Conservation (phyloP, 2,797 vertebrate species). For the Sciurus vulgaris region DNA sequence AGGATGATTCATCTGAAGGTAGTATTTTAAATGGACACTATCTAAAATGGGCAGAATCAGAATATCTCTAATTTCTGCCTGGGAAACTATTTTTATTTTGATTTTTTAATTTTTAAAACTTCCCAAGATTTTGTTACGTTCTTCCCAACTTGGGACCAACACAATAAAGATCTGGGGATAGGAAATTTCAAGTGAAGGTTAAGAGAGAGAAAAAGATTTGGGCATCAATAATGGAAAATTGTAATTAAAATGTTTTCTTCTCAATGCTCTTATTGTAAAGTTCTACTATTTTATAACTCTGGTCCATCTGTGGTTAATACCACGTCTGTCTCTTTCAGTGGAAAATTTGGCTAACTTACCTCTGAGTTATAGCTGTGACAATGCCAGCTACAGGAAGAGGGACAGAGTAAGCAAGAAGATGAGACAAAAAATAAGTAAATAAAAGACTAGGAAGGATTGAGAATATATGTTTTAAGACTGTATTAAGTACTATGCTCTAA, state of each 20-base stretch:
- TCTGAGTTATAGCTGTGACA: background rate
- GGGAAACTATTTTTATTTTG: background rate
- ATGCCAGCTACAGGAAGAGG: background rate
- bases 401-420: background rate
- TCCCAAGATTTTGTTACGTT: background rate
- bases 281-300: background rate
- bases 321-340: background rate
- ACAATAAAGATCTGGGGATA: background rate
- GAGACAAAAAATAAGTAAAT: background rate
- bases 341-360: background rate
- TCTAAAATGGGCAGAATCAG: background rate
- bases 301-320: background rate
- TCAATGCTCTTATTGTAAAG: background rate
- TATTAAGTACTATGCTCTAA: background rate
- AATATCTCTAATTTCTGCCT: background rate
- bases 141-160: background rate
- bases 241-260: background rate
- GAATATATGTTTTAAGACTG: background rate
- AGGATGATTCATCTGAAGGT: slow-evolving; percentile 4
- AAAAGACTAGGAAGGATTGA: background rate
- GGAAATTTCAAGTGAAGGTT: background rate
- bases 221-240: slow-evolving; percentile 15
- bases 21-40: background rate
- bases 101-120: slow-evolving; percentile 19
- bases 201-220: background rate